Percentiles rank a stretch among this genome's conserved stretches.
Conservation (phyloP, 2,113 vertebrate genomes). For the Cinclus mexicanus region DNA sequence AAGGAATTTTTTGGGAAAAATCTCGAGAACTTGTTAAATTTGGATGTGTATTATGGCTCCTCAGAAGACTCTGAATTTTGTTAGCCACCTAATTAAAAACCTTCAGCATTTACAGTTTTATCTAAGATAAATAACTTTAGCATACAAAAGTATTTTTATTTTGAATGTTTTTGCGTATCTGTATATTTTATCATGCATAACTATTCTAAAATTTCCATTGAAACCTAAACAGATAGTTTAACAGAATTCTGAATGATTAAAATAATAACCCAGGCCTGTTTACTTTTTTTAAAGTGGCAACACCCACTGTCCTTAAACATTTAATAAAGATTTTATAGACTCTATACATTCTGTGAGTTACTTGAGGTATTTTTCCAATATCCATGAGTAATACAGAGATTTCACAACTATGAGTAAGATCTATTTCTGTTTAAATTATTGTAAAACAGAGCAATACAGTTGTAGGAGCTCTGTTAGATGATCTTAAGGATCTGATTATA, state of each 20-base stretch:
- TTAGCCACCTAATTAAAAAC: not conserved
- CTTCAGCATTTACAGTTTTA: not conserved
- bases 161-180: not conserved
- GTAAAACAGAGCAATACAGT: not conserved
- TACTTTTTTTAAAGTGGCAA: not conserved
- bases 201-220: not conserved
- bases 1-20: not conserved
- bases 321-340: not conserved
- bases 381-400: not conserved
- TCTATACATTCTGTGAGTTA: not conserved
- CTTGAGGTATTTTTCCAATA: not conserved
- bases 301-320: not conserved
- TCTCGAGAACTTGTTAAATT: not conserved
- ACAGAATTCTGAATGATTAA: not conserved
- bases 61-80: not conserved
- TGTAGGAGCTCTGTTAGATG: not conserved
- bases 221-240: not conserved
- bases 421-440: slow-evolving; percentile 9
- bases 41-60: not conserved
- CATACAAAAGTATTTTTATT: not conserved
- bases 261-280: not conserved
- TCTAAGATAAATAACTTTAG: not conserved
- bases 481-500: not conserved
- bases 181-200: not conserved
- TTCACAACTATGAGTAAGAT: not conserved